These are phyloP conservation scores for Hypomesus transpacificus DNA, from an alignment of 2,113 vertebrate genomes.

Conservation along the genomic window DNA sequence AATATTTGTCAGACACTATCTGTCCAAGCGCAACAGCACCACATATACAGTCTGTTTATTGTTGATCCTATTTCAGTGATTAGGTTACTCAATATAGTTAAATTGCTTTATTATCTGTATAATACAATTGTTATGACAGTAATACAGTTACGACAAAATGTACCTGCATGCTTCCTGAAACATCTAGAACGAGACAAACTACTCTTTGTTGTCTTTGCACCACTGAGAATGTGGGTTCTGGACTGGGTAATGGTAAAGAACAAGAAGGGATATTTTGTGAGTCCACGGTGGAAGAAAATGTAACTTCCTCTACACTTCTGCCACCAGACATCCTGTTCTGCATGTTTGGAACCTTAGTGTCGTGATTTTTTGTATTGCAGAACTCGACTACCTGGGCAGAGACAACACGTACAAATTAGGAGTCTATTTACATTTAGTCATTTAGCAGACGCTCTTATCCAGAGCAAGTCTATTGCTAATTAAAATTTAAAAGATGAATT, in stretches of 20 bases:
- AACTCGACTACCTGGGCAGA: conserved; percentile 60
- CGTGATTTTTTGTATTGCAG: conserved; percentile 60
- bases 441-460: too few relatives aligned
- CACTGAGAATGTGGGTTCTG: conserved; percentile 53
- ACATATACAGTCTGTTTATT: too few relatives aligned
- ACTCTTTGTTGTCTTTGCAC: conserved; percentile 49
- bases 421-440: too few relatives aligned
- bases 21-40: too few relatives aligned
- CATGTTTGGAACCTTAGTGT: conserved; percentile 60
- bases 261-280: conserved; percentile 26
- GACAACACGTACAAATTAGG: not conserved
- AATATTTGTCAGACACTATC: too few relatives aligned
- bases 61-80: too few relatives aligned
- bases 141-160: too few relatives aligned
- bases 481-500: too few relatives aligned
- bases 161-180: conserved; percentile 59
- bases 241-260: not conserved
- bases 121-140: too few relatives aligned
- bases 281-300: conserved; percentile 40
- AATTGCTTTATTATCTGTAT: too few relatives aligned
- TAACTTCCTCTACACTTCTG: conserved; percentile 64
- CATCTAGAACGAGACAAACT: conserved; percentile 67
- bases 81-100: too few relatives aligned
- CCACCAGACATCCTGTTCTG: conserved; percentile 68
- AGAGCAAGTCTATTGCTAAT: too few relatives aligned